Evolutionary conservation across 1,140 invertebrate species (phyloP), one percentile per base, ranked within the genome.

Genomic region (Trachymyrmex septentrionalis): DNA sequence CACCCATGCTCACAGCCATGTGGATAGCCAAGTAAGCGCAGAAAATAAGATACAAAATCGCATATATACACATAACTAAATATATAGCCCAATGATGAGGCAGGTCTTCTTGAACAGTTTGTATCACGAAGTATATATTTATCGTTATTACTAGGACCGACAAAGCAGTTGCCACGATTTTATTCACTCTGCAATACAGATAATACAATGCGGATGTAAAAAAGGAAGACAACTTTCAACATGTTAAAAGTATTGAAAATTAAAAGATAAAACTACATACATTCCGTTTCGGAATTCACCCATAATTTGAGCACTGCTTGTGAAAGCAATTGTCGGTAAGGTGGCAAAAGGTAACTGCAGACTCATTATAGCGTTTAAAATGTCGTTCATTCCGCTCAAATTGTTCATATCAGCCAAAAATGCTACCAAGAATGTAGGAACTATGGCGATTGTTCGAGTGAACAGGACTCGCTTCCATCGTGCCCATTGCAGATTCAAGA

Each of bases 291-390:
- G 96, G 92, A 98, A 98, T 88, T 97, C 97, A 61, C 97, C 97
- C 98, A 99, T 99, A 6, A 99, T 97, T 63, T 96, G 95, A 72
- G 94, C 93, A 90, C 97, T 97, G 73, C 97, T 97, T 0, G 98
- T 99, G 92, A 99, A 99, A 1, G 98, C 98, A 38, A 99, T 96
- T 0, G 98, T 97, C 21, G 98, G 98, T 80, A 99, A 95, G 10
- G 98, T 96, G 19, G 98, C 97, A 93, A 98, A 98, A 3, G 97
- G 97, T 81, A 98, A 93, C 92, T 98, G 98, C 0, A 99, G 94
- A 86, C 97, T 97, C 98, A 99, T 99, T 4, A 99, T 96, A 2
- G 98, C 98, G 95, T 99, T 99, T 1, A 99, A 95, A n/a, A 98
- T 95, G 93, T 99, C 98, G 93, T 99, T 99, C 97, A 99, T 97